Evolutionary conservation across 2,797 vertebrate species (phyloP).

Genomic region (Gambusia yucatana): DNA sequence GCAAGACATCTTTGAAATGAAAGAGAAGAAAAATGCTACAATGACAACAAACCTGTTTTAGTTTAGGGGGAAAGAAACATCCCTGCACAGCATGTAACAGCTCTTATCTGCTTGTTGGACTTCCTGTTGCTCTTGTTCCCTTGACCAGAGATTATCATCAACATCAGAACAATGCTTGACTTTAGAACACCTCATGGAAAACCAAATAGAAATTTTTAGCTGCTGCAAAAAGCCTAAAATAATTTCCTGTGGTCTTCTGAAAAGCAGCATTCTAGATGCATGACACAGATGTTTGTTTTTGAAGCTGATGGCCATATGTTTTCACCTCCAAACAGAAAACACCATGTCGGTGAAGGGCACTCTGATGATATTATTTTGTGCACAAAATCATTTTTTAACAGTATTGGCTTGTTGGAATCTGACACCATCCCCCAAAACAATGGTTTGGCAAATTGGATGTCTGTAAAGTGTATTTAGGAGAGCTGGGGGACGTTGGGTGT

Average conservation of each 20-base stretch:
- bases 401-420: conserved; percentile 2
- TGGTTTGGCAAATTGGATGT: conserved; percentile 18
- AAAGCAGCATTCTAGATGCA: not conserved
- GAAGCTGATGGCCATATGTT: not conserved
- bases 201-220: not conserved
- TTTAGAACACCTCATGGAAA: not conserved
- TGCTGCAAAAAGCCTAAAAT: not conserved
- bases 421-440: conserved; percentile 15
- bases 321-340: conserved; percentile 12
- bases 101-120: not conserved
- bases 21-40: not conserved
- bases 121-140: conserved; percentile 11
- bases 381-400: conserved; percentile 12
- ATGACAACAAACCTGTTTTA: conserved; percentile 2
- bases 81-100: not conserved
- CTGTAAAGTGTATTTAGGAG: conserved; percentile 22
- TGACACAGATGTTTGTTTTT: not conserved
- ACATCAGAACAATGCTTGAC: not conserved
- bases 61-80: not conserved
- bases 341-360: not conserved
- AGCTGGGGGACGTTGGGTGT: not conserved
- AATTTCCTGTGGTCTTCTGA: not conserved
- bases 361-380: not conserved
- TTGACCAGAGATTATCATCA: not conserved
- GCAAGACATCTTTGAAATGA: not conserved